Conservation (phyloP, 2,888 invertebrate species). For the Brassicogethes aeneus region DNA sequence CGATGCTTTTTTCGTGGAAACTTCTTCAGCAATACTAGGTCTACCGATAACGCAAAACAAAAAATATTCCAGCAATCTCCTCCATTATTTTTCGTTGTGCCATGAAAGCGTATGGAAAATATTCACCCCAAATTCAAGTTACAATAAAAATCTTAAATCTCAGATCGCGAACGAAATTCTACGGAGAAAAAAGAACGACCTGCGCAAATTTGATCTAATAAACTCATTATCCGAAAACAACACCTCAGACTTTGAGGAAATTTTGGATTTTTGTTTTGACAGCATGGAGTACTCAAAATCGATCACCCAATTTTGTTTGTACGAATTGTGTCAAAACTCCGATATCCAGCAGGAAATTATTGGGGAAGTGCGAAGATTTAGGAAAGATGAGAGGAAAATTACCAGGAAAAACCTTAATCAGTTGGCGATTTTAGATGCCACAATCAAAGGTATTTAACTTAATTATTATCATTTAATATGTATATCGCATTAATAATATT, state of each 20-base stretch:
- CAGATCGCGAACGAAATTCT: conserved; percentile 10
- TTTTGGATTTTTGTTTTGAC: conserved; percentile 16
- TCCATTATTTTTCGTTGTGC: conserved; percentile 12
- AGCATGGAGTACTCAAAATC: conserved; percentile 3
- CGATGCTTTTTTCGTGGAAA: conserved; percentile 11
- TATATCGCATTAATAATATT: no score
- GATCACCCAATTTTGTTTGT: conserved; percentile 13
- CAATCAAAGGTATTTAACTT: conserved; percentile 16
- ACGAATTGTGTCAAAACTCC: conserved; percentile 19
- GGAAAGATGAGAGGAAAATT: conserved; percentile 12
- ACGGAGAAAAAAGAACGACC: conserved; percentile 19
- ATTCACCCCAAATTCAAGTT: background rate
- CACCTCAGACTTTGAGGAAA: conserved; percentile 10
- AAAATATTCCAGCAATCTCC: conserved; percentile 11
- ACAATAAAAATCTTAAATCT: background rate
- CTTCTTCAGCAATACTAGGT: conserved; percentile 14
- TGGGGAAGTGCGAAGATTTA: conserved; percentile 21
- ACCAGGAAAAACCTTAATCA: conserved; percentile 12
- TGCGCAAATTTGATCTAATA: conserved; percentile 15
- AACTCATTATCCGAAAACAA: conserved; percentile 11
- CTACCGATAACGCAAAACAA: conserved; percentile 11
- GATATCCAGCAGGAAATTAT: conserved; percentile 21
- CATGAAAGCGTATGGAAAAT: conserved; percentile 5
- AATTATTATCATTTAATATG: background rate
- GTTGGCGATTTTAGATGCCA: conserved; percentile 16